Evolutionary conservation across 2,797 vertebrate genomes (phyloP).

Genomic region (Danio tinwini): DNA sequence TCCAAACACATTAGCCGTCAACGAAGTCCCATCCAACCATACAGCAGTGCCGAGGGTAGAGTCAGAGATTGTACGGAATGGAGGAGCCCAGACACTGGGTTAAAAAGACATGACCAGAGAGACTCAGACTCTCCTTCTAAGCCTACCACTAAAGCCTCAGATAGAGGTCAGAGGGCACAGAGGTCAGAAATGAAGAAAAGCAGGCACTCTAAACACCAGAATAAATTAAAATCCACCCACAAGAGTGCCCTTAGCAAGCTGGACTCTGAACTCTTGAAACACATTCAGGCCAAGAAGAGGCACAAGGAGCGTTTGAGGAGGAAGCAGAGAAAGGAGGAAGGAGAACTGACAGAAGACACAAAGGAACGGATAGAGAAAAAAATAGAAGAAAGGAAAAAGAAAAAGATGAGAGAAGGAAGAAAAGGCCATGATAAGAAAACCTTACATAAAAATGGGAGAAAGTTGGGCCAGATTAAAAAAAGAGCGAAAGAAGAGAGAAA

Average conservation of each 20-base stretch:
- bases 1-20: conserved; percentile 47
- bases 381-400: conserved; percentile 58
- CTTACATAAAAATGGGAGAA: conserved; percentile 67
- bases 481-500: conserved; percentile 59
- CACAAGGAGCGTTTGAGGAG: conserved; percentile 65
- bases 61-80: conserved; percentile 15
- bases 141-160: conserved; percentile 51
- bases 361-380: conserved; percentile 66
- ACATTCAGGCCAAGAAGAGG: conserved; percentile 67
- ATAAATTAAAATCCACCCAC: conserved; percentile 57
- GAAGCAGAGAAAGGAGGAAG: conserved; percentile 67
- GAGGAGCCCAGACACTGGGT: conserved; percentile 15
- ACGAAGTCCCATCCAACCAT: conserved; percentile 54
- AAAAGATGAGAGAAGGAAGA: conserved; percentile 51
- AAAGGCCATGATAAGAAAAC: conserved; percentile 66
- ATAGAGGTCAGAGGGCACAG: conserved; percentile 56
- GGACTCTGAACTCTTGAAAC: conserved; percentile 65
- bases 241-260: conserved; percentile 56
- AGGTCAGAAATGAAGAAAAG: conserved; percentile 67
- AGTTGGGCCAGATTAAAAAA: conserved; percentile 58
- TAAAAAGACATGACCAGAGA: conserved; percentile 42
- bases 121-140: conserved; percentile 24
- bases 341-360: conserved; percentile 56
- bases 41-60: conserved; percentile 9
- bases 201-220: conserved; percentile 66